These are phyloP conservation scores for Streblospio benedicti DNA, from an alignment of 1,140 invertebrate genomes.

Conservation along the genomic window DNA sequence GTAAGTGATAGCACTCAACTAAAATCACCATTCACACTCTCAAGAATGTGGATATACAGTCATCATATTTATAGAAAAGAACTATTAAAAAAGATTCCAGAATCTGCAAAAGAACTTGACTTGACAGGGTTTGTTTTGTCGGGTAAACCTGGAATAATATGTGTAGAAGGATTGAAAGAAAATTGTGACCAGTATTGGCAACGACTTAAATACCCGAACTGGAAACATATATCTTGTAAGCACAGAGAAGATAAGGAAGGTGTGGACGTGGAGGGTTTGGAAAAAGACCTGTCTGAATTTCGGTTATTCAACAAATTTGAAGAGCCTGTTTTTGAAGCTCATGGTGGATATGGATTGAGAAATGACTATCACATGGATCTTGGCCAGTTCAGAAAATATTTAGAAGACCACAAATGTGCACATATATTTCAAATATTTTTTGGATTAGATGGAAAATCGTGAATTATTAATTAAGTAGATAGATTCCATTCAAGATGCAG, in stretches of 20 bases:
- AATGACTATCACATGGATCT: neutral
- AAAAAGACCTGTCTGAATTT: neutral
- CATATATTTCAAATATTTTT: neutral
- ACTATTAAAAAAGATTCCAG: neutral
- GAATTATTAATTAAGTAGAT: too few relatives aligned
- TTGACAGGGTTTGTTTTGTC: neutral
- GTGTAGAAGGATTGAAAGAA: neutral
- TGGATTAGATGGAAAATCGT: neutral
- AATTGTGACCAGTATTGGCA: neutral
- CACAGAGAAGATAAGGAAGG: neutral
- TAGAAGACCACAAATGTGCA: neutral
- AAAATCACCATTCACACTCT: too few relatives aligned
- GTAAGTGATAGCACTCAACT: too few relatives aligned
- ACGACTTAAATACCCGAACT: neutral
- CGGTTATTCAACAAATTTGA: neutral
- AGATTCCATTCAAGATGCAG: too few relatives aligned
- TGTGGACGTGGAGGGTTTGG: neutral
- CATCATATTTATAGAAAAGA: neutral
- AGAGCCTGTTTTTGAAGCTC: neutral
- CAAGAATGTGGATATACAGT: neutral
- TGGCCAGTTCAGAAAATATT: neutral
- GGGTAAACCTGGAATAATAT: neutral
- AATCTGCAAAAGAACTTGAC: neutral
- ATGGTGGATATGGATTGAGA: neutral
- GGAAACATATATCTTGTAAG: neutral